Percentiles rank a stretch among this genome's conserved stretches.
Evolutionary conservation across 2,797 vertebrate species (phyloP).

Genomic region (Acomys russatus): DNA sequence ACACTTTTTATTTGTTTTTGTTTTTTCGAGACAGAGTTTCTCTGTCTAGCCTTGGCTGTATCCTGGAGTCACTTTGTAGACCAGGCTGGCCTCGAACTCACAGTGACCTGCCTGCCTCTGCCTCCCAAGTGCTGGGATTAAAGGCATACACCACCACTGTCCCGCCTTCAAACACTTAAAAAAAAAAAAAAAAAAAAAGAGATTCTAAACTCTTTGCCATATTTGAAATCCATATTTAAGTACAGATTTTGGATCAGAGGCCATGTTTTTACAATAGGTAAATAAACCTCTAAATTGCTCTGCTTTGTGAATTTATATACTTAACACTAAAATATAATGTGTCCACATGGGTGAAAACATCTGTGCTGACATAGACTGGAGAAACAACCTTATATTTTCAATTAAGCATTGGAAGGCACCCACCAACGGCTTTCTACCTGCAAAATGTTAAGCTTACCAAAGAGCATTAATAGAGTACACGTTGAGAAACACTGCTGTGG

Average conservation of each 20-base stretch:
- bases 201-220: not conserved
- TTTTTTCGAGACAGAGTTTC: no score
- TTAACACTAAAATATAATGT: constrained; percentile 52
- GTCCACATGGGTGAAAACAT: constrained; percentile 20
- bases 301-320: constrained; percentile 18
- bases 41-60: no score
- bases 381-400: constrained; percentile 39
- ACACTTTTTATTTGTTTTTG: not conserved
- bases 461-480: not conserved
- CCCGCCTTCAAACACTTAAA: no score
- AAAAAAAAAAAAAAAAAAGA: not conserved
- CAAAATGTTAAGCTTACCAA: not conserved
- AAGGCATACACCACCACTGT: no score
- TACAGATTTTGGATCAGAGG: constrained; percentile 10
- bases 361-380: not conserved
- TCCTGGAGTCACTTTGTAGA: no score
- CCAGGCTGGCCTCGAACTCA: no score
- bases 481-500: not conserved
- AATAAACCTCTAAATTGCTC: constrained; percentile 50
- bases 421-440: not conserved
- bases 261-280: constrained; percentile 30
- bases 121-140: no score
- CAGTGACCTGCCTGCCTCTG: no score
- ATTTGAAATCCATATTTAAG: not conserved
- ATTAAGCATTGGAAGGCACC: constrained; percentile 36